phyloP scores from a whole-genome alignment of 2,113 vertebrate species.

The Hippocampus comes region DNA sequence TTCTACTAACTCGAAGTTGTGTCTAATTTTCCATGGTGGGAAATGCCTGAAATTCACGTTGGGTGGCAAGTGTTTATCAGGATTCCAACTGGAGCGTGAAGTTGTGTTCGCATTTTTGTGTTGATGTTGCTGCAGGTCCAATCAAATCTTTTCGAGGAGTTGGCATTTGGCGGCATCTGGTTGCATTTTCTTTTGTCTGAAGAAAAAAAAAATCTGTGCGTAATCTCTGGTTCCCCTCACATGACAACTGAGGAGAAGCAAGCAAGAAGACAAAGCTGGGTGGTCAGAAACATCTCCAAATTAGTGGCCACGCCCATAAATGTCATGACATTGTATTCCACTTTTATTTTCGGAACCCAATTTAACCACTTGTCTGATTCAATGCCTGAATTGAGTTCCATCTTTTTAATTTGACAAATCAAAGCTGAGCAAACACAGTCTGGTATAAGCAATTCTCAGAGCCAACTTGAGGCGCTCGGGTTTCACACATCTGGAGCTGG shows the following conservation, averaged over 20 bases:
- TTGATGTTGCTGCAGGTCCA: not conserved
- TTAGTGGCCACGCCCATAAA: not conserved
- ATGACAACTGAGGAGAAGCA: constrained; percentile 30
- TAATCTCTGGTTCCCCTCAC: not conserved
- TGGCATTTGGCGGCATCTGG: not conserved
- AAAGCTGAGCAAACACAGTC: constrained; percentile 69
- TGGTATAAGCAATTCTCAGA: constrained; percentile 55
- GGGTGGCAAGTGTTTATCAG: not conserved
- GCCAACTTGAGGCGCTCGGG: constrained; percentile 51
- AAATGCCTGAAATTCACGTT: not conserved
- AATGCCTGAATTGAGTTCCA: constrained; percentile 18
- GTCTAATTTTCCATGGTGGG: not conserved
- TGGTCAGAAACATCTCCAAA: constrained; percentile 58
- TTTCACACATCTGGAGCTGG: constrained; percentile 67
- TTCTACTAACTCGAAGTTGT: not conserved
- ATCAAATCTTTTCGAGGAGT: not conserved
- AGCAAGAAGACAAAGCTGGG: constrained; percentile 46
- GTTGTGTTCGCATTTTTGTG: not conserved
- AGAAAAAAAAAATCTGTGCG: not conserved
- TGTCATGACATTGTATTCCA: constrained; percentile 34
- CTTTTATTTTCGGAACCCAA: constrained; percentile 39
- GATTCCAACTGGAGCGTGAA: not conserved
- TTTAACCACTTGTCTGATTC: constrained; percentile 31
- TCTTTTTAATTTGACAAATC: constrained; percentile 64
- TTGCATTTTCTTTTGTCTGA: not conserved